Base-by-base conservation (phyloP, 2,113 vertebrate genomes). In the Lamprotornis superbus region DNA sequence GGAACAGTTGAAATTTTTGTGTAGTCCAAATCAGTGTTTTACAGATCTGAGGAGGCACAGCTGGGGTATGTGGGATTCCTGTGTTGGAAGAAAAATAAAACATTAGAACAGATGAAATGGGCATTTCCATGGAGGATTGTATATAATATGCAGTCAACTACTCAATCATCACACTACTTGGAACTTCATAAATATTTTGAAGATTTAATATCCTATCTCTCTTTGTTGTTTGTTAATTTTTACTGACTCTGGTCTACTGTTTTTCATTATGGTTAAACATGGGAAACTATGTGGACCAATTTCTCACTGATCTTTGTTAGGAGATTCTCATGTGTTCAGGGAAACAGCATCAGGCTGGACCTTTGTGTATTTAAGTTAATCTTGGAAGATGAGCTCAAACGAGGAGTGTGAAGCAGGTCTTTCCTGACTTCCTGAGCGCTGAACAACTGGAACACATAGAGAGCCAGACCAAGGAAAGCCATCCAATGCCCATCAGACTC, bases 1-100 rank as follows among this genome's bases (percentile, higher is more conserved):
- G 96, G 68, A 97, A 79, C 50, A 76, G 93, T 74, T 69, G 94
- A 95, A 93, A 71, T 78, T 92, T 96, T 95, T 93, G 86, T 70
- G 77, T 82, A 77, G 56, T 87, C 70, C 95, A 55, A 95, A 95
- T 87, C 91, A 96, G 82, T 75, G 88, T 93, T 82, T 89, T 96
- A 97, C 91, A 86, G 83, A 87, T 97, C 83, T 73, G 92, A 91
- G 91, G 71, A 94, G 96, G 94, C 96, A 92, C 98, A 98, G 97
- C 97, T 98, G 98, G 73, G 19, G 12, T 92, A 6, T 35, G 23
- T 74, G 59, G 70, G 84, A 87, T 96, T 75, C 97, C 98, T 98
- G 94, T 91, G 49, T 63, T 94, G 87, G 80, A 95, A 95, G 56
- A 95, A 82, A 97, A 97, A 75, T 64, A 91, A 56, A 97, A 71